phyloP scores from a whole-genome alignment of 2,797 vertebrate genomes.

The Esox lucius region DNA sequence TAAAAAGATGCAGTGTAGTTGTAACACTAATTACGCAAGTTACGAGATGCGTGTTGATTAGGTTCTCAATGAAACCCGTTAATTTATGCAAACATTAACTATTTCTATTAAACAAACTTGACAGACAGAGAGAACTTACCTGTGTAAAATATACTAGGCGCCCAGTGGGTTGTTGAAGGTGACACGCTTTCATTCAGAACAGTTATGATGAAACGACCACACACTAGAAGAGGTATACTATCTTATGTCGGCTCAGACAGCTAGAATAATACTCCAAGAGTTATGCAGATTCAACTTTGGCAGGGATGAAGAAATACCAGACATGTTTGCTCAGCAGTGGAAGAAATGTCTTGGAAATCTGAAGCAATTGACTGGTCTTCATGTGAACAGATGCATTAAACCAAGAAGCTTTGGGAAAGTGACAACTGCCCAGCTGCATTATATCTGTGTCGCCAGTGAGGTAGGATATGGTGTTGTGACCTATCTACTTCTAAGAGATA shows the following conservation, averaged over 20 bases:
- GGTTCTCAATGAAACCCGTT: no score
- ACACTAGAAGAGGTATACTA: constrained; percentile 3
- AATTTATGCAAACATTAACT: no score
- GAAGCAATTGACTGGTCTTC: neutral
- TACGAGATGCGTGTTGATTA: no score
- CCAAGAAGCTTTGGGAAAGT: constrained; percentile 15
- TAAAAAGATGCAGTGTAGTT: no score
- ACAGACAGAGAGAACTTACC: neutral
- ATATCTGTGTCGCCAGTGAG: constrained; percentile 18
- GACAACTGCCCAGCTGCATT: neutral
- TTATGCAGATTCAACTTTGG: constrained; percentile 3
- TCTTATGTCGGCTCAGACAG: neutral
- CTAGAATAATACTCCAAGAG: neutral
- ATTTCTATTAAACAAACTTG: constrained; percentile 1
- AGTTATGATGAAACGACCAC: neutral
- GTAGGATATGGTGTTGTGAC: constrained; percentile 9
- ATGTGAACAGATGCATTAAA: constrained; percentile 8
- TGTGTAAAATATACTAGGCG: neutral
- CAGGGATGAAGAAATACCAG: constrained; percentile 17
- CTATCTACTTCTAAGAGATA: constrained; percentile 2
- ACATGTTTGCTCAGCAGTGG: neutral
- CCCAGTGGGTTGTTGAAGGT: neutral
- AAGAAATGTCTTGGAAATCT: neutral
- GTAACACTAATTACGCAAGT: no score
- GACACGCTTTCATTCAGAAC: constrained; percentile 1